phyloP scores from a whole-genome alignment of 2,888 invertebrate genomes.

The Glomeris marginata region DNA sequence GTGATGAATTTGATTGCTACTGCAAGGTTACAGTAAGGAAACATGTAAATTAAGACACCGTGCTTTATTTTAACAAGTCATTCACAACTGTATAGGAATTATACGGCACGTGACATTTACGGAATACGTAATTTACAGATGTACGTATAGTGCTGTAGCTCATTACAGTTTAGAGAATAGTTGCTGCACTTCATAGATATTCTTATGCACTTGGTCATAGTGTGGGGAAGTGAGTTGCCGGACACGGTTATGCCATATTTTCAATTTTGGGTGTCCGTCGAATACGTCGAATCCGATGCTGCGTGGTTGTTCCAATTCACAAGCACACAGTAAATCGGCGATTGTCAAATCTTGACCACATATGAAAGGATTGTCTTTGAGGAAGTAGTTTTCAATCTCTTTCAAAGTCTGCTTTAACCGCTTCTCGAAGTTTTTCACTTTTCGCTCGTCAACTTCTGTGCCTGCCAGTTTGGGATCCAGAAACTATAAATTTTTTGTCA shows the following conservation, averaged over 20 bases:
- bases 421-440: background rate
- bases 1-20: background rate
- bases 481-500: too few species aligned
- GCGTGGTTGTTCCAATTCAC: constrained; percentile 11
- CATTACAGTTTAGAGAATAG: background rate
- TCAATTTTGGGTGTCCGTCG: constrained; percentile 2
- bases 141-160: background rate
- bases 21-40: too few species aligned
- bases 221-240: background rate
- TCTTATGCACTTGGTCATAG: constrained; percentile 7
- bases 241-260: constrained; percentile 7
- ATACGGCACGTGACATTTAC: too few species aligned
- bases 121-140: background rate
- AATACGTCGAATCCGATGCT: constrained; percentile 9
- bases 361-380: background rate
- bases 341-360: constrained; percentile 7
- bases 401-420: background rate
- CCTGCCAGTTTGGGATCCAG: background rate
- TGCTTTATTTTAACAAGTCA: too few species aligned
- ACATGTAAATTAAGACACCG: too few species aligned
- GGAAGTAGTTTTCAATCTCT: background rate
- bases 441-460: background rate
- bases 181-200: background rate
- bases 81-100: too few species aligned
- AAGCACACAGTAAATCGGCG: constrained; percentile 8